Percentiles rank a stretch among this genome's conserved stretches.
phyloP scores from a whole-genome alignment of 2,113 vertebrate species.

The Dolichotis patagonum region DNA sequence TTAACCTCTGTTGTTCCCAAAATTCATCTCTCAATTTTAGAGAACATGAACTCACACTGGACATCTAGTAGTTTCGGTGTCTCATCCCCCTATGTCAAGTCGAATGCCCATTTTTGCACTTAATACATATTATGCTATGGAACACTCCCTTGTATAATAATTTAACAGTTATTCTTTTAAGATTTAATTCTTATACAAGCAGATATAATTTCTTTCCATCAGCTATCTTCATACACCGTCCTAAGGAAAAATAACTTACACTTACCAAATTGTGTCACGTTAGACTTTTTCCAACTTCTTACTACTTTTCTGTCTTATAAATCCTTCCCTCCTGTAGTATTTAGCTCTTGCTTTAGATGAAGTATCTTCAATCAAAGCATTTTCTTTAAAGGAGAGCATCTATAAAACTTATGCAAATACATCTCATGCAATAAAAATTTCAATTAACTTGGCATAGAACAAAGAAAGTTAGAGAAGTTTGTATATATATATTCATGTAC shows the following conservation, averaged over 20 bases:
- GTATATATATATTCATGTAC: neutral
- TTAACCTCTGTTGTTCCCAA: too few relatives aligned
- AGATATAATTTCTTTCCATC: neutral
- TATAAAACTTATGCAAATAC: neutral
- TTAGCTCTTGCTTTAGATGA: neutral
- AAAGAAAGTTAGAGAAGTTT: neutral
- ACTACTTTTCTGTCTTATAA: neutral
- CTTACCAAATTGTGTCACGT: neutral
- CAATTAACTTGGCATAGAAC: neutral
- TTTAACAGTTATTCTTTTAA: neutral
- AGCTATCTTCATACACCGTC: rapidly evolving
- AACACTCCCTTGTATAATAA: neutral
- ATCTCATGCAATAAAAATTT: neutral
- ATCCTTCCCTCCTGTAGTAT: neutral
- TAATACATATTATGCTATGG: neutral
- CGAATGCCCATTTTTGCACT: neutral
- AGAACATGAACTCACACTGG: too few relatives aligned
- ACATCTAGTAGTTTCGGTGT: too few relatives aligned
- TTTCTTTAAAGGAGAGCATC: neutral
- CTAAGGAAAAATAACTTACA: neutral
- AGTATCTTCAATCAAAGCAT: neutral
- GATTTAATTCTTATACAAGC: neutral
- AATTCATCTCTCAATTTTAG: too few relatives aligned
- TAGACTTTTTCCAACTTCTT: neutral
- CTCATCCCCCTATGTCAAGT: too few relatives aligned